These are phyloP conservation scores for Aphelinus atriplicis DNA, from an alignment of 1,140 invertebrate species.

Conservation along the genomic window DNA sequence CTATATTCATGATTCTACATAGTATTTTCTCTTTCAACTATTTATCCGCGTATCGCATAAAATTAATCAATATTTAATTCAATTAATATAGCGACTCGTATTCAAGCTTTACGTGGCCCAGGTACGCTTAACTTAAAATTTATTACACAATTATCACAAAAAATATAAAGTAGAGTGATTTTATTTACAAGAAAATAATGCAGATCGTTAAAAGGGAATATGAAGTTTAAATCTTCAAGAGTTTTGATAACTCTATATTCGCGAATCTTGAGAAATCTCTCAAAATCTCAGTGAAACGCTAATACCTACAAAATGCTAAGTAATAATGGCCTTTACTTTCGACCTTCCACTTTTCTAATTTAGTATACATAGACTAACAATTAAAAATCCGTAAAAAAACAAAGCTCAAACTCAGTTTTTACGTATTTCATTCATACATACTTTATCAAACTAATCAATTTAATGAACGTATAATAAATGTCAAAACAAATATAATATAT, in stretches of 20 bases:
- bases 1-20: no score
- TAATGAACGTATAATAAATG: conserved; percentile 7
- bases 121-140: conserved; percentile 52
- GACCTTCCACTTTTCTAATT: conserved; percentile 27
- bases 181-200: conserved; percentile 43
- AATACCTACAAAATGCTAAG: conserved; percentile 33
- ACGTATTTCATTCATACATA: conserved; percentile 33
- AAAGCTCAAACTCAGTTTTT: conserved; percentile 14
- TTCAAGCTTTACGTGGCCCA: conserved; percentile 44
- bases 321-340: conserved; percentile 19
- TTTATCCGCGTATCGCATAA: no score
- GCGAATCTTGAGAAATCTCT: conserved; percentile 19
- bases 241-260: conserved; percentile 13
- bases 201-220: conserved; percentile 32
- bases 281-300: conserved; percentile 22
- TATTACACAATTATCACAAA: conserved; percentile 53
- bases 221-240: conserved; percentile 1
- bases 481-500: conserved; percentile 27
- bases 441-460: not conserved
- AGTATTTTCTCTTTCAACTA: no score
- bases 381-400: conserved; percentile 12
- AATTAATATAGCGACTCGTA: conserved; percentile 13
- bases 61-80: no score
- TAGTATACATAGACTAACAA: conserved; percentile 22
- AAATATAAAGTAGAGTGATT: not conserved